Conservation (phyloP, 1,140 invertebrate genomes). For the Drosophila auraria region DNA sequence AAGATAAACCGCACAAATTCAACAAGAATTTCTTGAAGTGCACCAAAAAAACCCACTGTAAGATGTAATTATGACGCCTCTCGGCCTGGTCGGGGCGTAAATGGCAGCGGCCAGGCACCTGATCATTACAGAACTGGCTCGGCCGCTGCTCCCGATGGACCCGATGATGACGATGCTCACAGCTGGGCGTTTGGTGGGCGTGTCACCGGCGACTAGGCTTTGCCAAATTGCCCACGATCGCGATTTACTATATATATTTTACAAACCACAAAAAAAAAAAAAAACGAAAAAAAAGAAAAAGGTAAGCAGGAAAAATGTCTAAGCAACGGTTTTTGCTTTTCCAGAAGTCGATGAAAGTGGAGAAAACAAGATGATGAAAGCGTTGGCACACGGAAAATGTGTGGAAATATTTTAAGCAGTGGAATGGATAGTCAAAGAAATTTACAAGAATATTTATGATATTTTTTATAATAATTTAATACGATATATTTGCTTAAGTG, state of each 20-base stretch:
- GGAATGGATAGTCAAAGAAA: too few species aligned
- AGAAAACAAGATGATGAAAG: not conserved
- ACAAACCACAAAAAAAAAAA: not conserved
- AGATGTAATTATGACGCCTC: conserved; percentile 71
- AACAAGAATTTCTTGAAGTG: not conserved
- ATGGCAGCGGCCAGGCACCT: conserved; percentile 35
- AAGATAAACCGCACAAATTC: too few species aligned
- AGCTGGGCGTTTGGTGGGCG: conserved; percentile 15
- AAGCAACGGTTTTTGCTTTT: not conserved
- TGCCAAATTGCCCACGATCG: conserved; percentile 25
- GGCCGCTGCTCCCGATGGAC: conserved; percentile 1
- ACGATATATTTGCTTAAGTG: not conserved
- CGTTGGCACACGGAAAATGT: not conserved
- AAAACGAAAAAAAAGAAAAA: not conserved
- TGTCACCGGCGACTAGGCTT: conserved; percentile 4
- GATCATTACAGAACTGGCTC: conserved; percentile 38
- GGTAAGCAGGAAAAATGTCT: not conserved
- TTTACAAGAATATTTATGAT: not conserved
- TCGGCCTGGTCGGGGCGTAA: conserved; percentile 30
- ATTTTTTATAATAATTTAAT: not conserved
- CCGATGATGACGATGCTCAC: conserved; percentile 14
- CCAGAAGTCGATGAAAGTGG: not conserved
- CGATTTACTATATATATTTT: conserved; percentile 16
- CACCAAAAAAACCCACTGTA: conserved; percentile 22
- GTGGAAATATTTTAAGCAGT: too few species aligned